These are phyloP conservation scores for Limonius californicus DNA, from an alignment of 1,140 invertebrate genomes.

Conservation along the genomic window DNA sequence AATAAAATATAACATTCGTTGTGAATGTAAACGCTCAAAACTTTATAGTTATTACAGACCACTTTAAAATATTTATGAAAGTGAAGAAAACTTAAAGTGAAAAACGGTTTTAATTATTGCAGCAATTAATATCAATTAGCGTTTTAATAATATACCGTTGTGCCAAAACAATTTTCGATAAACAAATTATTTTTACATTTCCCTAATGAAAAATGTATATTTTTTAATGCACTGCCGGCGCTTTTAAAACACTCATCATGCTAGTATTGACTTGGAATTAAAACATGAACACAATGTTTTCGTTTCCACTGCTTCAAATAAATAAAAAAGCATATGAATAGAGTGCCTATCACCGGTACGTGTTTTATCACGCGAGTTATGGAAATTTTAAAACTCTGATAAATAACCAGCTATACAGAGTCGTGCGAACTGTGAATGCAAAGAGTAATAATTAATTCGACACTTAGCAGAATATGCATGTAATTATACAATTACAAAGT, in stretches of 20 bases:
- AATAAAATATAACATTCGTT: too few species aligned
- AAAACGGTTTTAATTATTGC: too few species aligned
- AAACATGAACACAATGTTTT: neutral
- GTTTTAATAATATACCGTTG: too few species aligned
- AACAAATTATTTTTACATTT: too few species aligned
- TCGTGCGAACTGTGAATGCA: neutral
- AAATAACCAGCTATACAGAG: neutral
- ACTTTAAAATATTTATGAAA: too few species aligned
- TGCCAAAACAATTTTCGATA: too few species aligned
- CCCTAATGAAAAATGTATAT: too few species aligned
- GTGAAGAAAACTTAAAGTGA: too few species aligned
- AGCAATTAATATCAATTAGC: too few species aligned
- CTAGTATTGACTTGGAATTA: neutral
- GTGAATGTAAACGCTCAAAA: too few species aligned
- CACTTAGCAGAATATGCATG: neutral
- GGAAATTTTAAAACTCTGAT: neutral
- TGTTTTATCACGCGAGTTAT: conserved; percentile 4
- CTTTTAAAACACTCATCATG: neutral
- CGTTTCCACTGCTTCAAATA: neutral
- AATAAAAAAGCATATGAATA: neutral
- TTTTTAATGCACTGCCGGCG: too few species aligned
- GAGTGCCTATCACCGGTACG: neutral
- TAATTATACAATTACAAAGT: conserved; percentile 7
- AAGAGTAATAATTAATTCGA: neutral
- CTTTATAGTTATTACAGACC: too few species aligned